Evolutionary conservation across 2,888 invertebrate genomes (phyloP).

Genomic region (Microctonus hyperodae): DNA sequence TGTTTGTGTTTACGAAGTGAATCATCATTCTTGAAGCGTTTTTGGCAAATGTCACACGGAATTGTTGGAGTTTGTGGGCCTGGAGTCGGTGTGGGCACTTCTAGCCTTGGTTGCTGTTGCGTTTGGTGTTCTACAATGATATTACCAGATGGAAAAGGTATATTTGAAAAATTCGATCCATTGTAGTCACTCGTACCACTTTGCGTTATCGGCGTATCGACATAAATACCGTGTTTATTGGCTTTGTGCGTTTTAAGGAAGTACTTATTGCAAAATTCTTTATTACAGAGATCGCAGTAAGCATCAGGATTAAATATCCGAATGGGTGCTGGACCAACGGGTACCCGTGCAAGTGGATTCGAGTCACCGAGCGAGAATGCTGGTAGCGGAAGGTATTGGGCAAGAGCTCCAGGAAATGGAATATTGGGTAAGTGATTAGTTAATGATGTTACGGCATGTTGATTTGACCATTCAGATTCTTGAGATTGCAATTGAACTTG

Average conservation of each 20-base stretch:
- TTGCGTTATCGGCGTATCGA: slow-evolving; percentile 25
- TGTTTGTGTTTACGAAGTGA: slow-evolving; percentile 75
- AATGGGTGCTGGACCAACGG: slow-evolving; percentile 64
- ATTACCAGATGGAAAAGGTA: slow-evolving; percentile 32
- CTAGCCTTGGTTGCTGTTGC: slow-evolving; percentile 36
- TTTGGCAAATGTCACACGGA: slow-evolving; percentile 76
- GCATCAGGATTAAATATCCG: slow-evolving; percentile 96
- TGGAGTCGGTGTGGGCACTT: slow-evolving; percentile 32
- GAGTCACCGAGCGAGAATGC: slow-evolving; percentile 66
- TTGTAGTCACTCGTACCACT: slow-evolving; percentile 25
- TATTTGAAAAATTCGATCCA: slow-evolving; percentile 42
- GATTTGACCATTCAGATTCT: slow-evolving; percentile 36
- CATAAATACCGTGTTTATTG: slow-evolving; percentile 95
- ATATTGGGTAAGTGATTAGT: slow-evolving; percentile 53
- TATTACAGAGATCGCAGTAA: slow-evolving; percentile 96
- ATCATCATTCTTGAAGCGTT: slow-evolving; percentile 77
- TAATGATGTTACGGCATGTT: slow-evolving; percentile 36
- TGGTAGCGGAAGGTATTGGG: slow-evolving; percentile 64
- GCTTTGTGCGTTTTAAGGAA: slow-evolving; percentile 98
- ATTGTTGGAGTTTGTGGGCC: slow-evolving; percentile 52
- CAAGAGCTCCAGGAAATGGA: slow-evolving; percentile 51
- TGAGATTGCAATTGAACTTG: slow-evolving; percentile 45
- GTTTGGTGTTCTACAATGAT: slow-evolving; percentile 54
- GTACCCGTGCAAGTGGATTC: slow-evolving; percentile 63
- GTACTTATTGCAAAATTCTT: slow-evolving; percentile 98